Evolutionary conservation across 2,113 vertebrate species (phyloP).

Genomic region (Callopanchax toddi): DNA sequence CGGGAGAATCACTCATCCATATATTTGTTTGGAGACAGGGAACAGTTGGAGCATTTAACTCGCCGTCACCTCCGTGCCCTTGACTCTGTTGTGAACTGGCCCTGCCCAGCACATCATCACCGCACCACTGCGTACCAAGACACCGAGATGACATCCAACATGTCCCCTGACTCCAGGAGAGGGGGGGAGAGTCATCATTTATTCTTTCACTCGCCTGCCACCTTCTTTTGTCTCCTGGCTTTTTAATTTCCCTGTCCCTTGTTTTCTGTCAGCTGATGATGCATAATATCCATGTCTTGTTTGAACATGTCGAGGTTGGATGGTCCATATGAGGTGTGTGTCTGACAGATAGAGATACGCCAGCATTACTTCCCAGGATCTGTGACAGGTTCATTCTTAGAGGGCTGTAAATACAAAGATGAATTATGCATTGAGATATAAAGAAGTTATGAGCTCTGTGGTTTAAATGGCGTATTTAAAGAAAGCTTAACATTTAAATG

Average conservation of each 20-base stretch:
- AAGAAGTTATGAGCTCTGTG: slow-evolving; percentile 51
- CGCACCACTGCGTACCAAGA: slow-evolving; percentile 71
- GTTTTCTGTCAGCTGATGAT: slow-evolving; percentile 73
- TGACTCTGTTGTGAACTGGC: slow-evolving; percentile 70
- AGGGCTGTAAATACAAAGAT: slow-evolving; percentile 72
- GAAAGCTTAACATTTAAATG: slow-evolving; percentile 49
- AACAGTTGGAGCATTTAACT: slow-evolving; percentile 78
- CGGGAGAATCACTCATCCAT: slow-evolving; percentile 66
- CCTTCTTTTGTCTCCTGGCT: slow-evolving; percentile 62
- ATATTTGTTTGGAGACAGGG: slow-evolving; percentile 72
- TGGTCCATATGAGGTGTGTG: slow-evolving; percentile 39
- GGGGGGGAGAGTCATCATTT: slow-evolving; percentile 58
- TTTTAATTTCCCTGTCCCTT: slow-evolving; percentile 74
- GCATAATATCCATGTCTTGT: slow-evolving; percentile 64
- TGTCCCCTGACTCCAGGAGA: slow-evolving; percentile 66
- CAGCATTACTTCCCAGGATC: slow-evolving; percentile 44
- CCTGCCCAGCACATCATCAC: slow-evolving; percentile 73
- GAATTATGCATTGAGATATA: slow-evolving; percentile 72
- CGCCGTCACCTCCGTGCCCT: slow-evolving; percentile 74
- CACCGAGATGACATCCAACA: slow-evolving; percentile 75
- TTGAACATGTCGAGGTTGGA: slow-evolving; percentile 45
- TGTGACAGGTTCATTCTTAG: slow-evolving; percentile 70
- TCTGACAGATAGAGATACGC: slow-evolving; percentile 67
- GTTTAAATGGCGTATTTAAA: slow-evolving; percentile 38
- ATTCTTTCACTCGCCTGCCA: slow-evolving; percentile 67